These are phyloP conservation scores for Xyrauchen texanus DNA, from an alignment of 2,113 vertebrate species.

Conservation along the genomic window DNA sequence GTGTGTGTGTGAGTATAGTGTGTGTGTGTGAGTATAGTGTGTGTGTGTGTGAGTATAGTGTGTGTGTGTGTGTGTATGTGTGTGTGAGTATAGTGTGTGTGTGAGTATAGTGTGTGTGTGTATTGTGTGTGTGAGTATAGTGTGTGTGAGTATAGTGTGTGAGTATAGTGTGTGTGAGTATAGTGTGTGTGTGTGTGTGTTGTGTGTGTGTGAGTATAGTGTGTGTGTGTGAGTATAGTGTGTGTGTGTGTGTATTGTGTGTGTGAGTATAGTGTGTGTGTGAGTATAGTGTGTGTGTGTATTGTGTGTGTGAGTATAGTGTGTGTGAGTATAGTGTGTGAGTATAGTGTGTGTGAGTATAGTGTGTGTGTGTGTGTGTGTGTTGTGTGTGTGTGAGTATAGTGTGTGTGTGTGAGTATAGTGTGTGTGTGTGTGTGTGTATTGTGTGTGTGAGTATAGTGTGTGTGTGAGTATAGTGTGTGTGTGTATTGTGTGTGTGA, in stretches of 20 bases:
- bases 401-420: background rate
- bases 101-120: background rate
- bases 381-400: too few species aligned
- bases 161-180: background rate
- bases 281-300: background rate
- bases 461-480: background rate
- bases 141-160: background rate
- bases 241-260: background rate
- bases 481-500: background rate
- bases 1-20: too few species aligned
- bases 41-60: background rate
- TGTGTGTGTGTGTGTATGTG: background rate
- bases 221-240: background rate
- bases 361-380: background rate
- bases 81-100: too few species aligned
- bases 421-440: background rate
- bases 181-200: background rate
- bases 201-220: background rate
- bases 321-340: too few species aligned
- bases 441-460: slow-evolving; percentile 6
- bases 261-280: background rate
- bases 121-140: background rate
- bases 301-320: too few species aligned
- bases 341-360: background rate
- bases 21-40: background rate